phyloP scores from a whole-genome alignment of 2,888 invertebrate genomes.

The Laspeyria flexula region DNA sequence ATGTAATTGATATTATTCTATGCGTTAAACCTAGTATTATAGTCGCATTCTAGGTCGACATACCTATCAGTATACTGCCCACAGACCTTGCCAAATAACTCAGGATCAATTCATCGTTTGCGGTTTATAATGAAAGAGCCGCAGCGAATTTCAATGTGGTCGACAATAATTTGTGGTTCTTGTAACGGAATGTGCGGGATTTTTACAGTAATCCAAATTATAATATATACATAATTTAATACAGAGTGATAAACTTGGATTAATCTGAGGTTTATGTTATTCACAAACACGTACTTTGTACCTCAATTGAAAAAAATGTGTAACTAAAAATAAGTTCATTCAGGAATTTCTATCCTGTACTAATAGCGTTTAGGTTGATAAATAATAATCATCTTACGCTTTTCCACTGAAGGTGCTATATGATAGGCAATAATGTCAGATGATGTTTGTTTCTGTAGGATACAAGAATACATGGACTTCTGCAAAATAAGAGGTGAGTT shows the following conservation, averaged over 20 bases:
- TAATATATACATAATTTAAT: background rate
- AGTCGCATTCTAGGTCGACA: slow-evolving; percentile 1
- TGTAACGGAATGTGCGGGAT: slow-evolving; percentile 47
- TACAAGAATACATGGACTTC: too few species aligned
- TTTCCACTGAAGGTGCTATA: too few species aligned
- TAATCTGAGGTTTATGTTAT: background rate
- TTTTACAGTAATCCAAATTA: slow-evolving; percentile 37
- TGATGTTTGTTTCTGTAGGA: too few species aligned
- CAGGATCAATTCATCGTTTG: slow-evolving; percentile 64
- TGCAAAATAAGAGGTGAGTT: too few species aligned
- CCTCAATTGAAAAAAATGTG: too few species aligned
- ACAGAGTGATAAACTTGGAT: background rate
- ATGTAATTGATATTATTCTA: background rate
- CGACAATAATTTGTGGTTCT: slow-evolving; percentile 70
- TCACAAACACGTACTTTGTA: too few species aligned
- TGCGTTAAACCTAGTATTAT: slow-evolving; percentile 1
- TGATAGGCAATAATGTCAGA: too few species aligned
- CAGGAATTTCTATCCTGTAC: too few species aligned
- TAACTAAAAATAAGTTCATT: too few species aligned
- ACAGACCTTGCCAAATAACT: slow-evolving; percentile 52
- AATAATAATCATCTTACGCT: too few species aligned
- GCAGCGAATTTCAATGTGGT: slow-evolving; percentile 68
- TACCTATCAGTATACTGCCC: slow-evolving; percentile 6
- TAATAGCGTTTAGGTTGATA: too few species aligned
- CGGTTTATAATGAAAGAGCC: slow-evolving; percentile 73